Base-by-base conservation (phyloP, 2,113 vertebrate genomes). In the Pitta sordida region DNA sequence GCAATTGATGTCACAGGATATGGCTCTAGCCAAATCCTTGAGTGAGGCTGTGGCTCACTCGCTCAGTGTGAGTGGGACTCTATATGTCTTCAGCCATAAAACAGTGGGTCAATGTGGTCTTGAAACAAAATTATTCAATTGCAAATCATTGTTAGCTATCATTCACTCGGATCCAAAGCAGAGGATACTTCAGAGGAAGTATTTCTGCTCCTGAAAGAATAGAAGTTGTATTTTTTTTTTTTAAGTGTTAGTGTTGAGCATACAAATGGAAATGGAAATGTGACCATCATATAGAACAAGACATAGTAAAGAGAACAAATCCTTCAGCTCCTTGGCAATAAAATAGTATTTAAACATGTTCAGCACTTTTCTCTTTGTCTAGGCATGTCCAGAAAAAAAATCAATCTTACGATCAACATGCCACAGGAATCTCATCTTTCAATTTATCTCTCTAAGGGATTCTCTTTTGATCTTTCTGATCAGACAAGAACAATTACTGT, bases 401-500 rank as follows among this genome's bases (percentile, higher is more conserved):
- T 88, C 59, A 88, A 34, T 94, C 81, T 76, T 92, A 85, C 11
- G n/a, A 94, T 92, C 87, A 83, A 59, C 78, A 71, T 91, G 64
- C n/a, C 44, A 84, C 62, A 80, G 68, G 67, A 69, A 67, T 88
- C 41, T 88, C 4, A 58, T 94, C 80, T 91, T 95, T 73, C 10
- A 76, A 73, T 92, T 91, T 76, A 43, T 41, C 29, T 69, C 65
- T 84, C 62, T 69, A 18, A 92, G 62, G 63, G 67, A 85, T 91
- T 89, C 8, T 69, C 46, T 88, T 93, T 91, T 87, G 69, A 91
- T 92, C 53, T 13, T 67, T 89, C 74, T 76, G 81, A 95, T 93
- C 77, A 93, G 89, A 92, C 58, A 92, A 91, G 80, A 96, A 74
- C 80, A 90, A 94, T 96, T 92, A 76, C 49, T 77, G 62, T 93